Conservation (phyloP, 2,113 vertebrate species). For the Menidia beryllina region DNA sequence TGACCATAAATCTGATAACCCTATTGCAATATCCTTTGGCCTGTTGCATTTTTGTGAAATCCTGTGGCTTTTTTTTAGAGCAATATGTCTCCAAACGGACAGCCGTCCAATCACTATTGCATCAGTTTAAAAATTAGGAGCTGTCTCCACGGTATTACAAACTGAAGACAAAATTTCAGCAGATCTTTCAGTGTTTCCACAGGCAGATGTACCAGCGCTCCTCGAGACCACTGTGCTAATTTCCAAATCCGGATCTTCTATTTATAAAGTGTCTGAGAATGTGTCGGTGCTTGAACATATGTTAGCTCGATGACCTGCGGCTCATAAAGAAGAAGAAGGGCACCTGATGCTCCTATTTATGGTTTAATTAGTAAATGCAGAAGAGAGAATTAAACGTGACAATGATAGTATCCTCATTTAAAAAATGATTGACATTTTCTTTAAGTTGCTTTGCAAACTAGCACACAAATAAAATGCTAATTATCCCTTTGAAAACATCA, state of each 20-base stretch:
- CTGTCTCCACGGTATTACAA: slow-evolving; percentile 41
- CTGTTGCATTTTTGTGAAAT: slow-evolving; percentile 32
- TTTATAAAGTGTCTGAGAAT: slow-evolving; percentile 40
- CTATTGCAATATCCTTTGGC: slow-evolving; percentile 17
- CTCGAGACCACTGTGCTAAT: slow-evolving; percentile 8
- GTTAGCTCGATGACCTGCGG: neutral
- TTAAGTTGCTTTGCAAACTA: neutral
- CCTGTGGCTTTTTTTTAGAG: slow-evolving; percentile 3
- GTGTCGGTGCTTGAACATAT: neutral
- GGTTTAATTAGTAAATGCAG: neutral
- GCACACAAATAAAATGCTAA: neutral
- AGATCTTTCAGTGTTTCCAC: slow-evolving; percentile 16
- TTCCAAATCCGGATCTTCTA: slow-evolving; percentile 39
- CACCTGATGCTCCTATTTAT: neutral
- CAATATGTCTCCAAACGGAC: neutral
- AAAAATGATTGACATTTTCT: neutral
- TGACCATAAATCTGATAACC: neutral
- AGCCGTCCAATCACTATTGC: slow-evolving; percentile 23
- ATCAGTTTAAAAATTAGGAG: slow-evolving; percentile 20
- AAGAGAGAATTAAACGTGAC: neutral
- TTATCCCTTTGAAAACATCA: neutral
- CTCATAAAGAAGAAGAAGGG: neutral
- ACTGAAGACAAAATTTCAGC: slow-evolving; percentile 9
- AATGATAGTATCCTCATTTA: neutral
- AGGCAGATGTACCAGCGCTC: neutral